These are phyloP conservation scores for Silurus aristotelis DNA, from an alignment of 2,797 vertebrate species.

Conservation along the genomic window DNA sequence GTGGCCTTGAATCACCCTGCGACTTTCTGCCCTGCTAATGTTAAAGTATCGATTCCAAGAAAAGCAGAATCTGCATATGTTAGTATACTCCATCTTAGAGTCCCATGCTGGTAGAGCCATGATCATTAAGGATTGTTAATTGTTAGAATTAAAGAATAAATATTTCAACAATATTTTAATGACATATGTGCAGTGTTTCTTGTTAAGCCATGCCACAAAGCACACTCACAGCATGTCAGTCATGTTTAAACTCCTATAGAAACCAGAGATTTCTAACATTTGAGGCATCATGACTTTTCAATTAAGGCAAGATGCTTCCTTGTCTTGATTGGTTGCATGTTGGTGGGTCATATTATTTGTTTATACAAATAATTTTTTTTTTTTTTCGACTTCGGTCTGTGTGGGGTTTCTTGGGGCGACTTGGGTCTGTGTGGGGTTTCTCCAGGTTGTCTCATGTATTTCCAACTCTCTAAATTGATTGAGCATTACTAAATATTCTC, in stretches of 20 bases:
- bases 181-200: not conserved
- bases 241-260: not conserved
- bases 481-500: not conserved
- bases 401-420: not conserved
- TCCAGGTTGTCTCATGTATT: not conserved
- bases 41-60: not conserved
- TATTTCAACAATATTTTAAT: too few species aligned
- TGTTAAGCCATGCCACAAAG: not conserved
- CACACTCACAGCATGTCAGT: not conserved
- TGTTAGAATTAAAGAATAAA: too few species aligned
- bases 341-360: not conserved
- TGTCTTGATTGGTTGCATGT: not conserved
- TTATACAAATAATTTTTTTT: not conserved
- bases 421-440: not conserved
- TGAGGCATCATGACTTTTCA: not conserved
- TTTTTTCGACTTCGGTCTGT: too few species aligned
- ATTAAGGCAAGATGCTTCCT: not conserved
- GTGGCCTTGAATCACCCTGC: slow-evolving; percentile 3
- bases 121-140: not conserved
- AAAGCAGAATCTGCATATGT: not conserved
- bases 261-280: too few species aligned
- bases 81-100: not conserved
- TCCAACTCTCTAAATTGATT: not conserved
- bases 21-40: slow-evolving; percentile 10
- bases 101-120: not conserved